Percentiles rank a stretch among this genome's conserved stretches.
Evolutionary conservation across 2,888 invertebrate genomes (phyloP).

Genomic region (Villa cingulata): DNA sequence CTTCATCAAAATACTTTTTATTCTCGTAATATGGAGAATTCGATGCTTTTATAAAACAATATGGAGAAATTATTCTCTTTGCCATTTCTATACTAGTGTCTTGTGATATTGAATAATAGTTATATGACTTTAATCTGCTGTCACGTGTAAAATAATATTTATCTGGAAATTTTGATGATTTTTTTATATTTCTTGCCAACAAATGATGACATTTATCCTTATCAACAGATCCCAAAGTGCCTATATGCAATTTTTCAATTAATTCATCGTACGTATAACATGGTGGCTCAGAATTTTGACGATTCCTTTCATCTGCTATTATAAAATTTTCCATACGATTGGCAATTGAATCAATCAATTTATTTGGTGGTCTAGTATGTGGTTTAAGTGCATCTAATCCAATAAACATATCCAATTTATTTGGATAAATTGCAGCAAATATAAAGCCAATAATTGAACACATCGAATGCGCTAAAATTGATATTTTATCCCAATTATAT

Average conservation of each 20-base stretch:
- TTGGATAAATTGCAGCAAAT: slow-evolving; percentile 46
- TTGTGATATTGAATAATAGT: slow-evolving; percentile 11
- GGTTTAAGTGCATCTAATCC: slow-evolving; percentile 30
- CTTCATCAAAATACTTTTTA: slow-evolving; percentile 42
- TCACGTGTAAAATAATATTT: slow-evolving; percentile 53
- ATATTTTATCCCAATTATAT: slow-evolving; percentile 55
- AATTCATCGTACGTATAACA: slow-evolving; percentile 48
- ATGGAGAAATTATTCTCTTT: slow-evolving; percentile 44
- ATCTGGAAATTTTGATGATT: slow-evolving; percentile 41
- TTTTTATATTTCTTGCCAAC: slow-evolving; percentile 42
- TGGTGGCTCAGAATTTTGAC: slow-evolving; percentile 40
- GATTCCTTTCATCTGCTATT: slow-evolving; percentile 30
- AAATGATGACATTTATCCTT: slow-evolving; percentile 42
- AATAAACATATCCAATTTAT: slow-evolving; percentile 32
- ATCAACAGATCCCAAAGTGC: slow-evolving; percentile 43
- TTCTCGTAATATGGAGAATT: slow-evolving; percentile 42
- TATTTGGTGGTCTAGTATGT: slow-evolving; percentile 16
- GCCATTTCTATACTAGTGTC: slow-evolving; percentile 44
- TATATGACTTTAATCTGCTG: slow-evolving; percentile 41
- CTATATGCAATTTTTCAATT: slow-evolving; percentile 41
- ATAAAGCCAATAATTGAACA: slow-evolving; percentile 47
- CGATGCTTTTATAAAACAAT: slow-evolving; percentile 47
- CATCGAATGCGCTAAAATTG: slow-evolving; percentile 56
- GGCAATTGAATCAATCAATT: slow-evolving; percentile 25
- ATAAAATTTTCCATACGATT: slow-evolving; percentile 36